Evolutionary conservation across 2,113 vertebrate genomes (phyloP).

Genomic region (Dunckerocampus dactyliophorus): DNA sequence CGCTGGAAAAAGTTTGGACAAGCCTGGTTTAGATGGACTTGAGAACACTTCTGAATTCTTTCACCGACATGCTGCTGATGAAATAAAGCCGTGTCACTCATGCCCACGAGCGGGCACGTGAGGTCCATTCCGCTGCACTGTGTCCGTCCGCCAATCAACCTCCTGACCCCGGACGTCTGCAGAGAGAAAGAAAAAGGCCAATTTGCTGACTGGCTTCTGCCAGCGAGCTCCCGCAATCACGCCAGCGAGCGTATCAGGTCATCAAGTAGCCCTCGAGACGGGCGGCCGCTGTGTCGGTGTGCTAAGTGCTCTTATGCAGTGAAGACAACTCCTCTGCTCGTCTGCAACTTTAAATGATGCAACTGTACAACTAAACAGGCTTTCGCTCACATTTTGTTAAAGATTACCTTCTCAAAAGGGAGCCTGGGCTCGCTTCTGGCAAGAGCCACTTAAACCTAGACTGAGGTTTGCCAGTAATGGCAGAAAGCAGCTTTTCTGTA

Average conservation of each 20-base stretch:
- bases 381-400: no score
- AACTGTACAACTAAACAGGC: no score
- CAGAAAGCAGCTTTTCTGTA: no score
- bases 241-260: conserved; percentile 1
- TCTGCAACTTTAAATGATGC: no score
- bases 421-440: no score
- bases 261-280: conserved; percentile 8
- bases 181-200: conserved; percentile 35
- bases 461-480: no score
- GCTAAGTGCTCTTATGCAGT: conserved; percentile 19
- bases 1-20: no score
- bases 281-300: not conserved
- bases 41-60: not conserved
- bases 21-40: no score
- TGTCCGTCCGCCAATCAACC: conserved; percentile 23
- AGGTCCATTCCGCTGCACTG: no score
- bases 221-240: conserved; percentile 7
- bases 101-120: not conserved
- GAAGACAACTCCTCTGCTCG: not conserved
- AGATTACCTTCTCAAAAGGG: no score
- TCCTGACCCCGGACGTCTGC: conserved; percentile 21
- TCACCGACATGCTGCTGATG: conserved; percentile 4
- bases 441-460: no score
- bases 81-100: not conserved
- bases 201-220: conserved; percentile 16